A percentile compares a stretch with the other conserved stretches of the same genome.
Evolutionary conservation across 2,113 vertebrate genomes (phyloP).

Genomic region (Jaculus jaculus): DNA sequence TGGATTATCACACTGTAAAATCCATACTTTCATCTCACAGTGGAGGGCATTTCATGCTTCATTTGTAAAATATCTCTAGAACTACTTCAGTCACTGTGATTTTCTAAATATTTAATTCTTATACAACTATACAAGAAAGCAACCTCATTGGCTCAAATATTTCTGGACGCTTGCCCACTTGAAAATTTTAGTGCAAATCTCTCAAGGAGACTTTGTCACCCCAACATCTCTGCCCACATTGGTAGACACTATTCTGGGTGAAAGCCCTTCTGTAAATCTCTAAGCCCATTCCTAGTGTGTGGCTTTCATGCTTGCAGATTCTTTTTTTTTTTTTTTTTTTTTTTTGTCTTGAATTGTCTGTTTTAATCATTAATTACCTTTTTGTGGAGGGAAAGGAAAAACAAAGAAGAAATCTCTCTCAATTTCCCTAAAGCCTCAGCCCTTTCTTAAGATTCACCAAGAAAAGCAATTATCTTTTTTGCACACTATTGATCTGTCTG

Average conservation of each 20-base stretch:
- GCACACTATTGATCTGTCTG: constrained; percentile 66
- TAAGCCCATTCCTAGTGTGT: constrained; percentile 53
- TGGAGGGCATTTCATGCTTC: not conserved
- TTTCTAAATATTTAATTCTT: not conserved
- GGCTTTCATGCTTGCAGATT: constrained; percentile 61
- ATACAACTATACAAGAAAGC: not conserved
- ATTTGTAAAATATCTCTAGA: constrained; percentile 14
- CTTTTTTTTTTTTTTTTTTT: constrained; percentile 59
- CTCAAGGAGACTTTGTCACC: not conserved
- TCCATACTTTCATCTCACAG: not conserved
- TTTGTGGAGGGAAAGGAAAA: not conserved
- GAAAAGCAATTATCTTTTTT: constrained; percentile 75
- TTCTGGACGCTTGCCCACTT: not conserved
- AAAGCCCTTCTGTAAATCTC: not conserved
- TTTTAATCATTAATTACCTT: constrained; percentile 73
- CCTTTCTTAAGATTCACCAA: constrained; percentile 72
- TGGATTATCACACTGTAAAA: not conserved
- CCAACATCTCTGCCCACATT: not conserved
- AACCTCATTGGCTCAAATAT: not conserved
- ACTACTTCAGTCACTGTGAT: not conserved
- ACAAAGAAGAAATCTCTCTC: constrained; percentile 61
- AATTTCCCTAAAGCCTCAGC: constrained; percentile 72
- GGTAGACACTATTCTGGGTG: not conserved
- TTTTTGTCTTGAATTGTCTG: constrained; percentile 47
- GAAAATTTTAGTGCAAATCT: not conserved